Percentiles rank a stretch among this genome's conserved stretches.
Evolutionary conservation across 2,888 invertebrate species (phyloP).

Genomic region (Ormyrus thymus): DNA sequence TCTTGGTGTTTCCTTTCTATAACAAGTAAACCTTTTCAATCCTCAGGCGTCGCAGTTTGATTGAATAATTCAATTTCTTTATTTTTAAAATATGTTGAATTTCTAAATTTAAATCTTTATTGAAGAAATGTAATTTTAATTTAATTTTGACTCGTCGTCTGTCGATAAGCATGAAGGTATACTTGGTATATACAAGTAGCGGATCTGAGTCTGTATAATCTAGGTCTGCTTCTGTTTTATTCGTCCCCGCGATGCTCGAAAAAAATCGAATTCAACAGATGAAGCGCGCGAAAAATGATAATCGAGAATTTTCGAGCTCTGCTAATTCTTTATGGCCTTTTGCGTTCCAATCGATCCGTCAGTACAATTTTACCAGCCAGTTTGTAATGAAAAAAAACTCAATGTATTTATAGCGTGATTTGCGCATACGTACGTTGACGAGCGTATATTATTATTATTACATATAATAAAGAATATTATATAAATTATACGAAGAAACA

Average conservation of each 20-base stretch:
- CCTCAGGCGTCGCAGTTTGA: slow-evolving; percentile 19
- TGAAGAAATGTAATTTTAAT: not conserved
- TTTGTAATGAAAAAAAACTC: slow-evolving; percentile 38
- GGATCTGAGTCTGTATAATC: slow-evolving; percentile 40
- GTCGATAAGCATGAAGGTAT: not conserved
- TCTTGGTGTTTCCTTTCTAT: slow-evolving; percentile 31
- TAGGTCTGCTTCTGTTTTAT: slow-evolving; percentile 41
- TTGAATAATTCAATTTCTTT: not conserved
- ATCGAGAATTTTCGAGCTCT: slow-evolving; percentile 40
- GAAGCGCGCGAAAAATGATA: not conserved
- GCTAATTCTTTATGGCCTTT: slow-evolving; percentile 50
- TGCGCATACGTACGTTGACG: slow-evolving; percentile 39
- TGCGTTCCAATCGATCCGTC: slow-evolving; percentile 53
- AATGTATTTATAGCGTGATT: slow-evolving; percentile 42
- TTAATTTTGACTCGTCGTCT: slow-evolving; percentile 5
- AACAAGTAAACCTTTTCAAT: slow-evolving; percentile 23
- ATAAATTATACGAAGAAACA: slow-evolving; percentile 54
- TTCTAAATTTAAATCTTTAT: slow-evolving; percentile 10
- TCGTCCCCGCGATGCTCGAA: slow-evolving; percentile 48
- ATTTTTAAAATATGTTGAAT: not conserved
- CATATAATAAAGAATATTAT: slow-evolving; percentile 56
- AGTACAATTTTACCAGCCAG: slow-evolving; percentile 58
- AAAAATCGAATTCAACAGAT: slow-evolving; percentile 12
- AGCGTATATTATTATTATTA: slow-evolving; percentile 56
- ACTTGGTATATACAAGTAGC: slow-evolving; percentile 14